Conservation (phyloP, 2,888 invertebrate species). For the Diogma glabrata region DNA sequence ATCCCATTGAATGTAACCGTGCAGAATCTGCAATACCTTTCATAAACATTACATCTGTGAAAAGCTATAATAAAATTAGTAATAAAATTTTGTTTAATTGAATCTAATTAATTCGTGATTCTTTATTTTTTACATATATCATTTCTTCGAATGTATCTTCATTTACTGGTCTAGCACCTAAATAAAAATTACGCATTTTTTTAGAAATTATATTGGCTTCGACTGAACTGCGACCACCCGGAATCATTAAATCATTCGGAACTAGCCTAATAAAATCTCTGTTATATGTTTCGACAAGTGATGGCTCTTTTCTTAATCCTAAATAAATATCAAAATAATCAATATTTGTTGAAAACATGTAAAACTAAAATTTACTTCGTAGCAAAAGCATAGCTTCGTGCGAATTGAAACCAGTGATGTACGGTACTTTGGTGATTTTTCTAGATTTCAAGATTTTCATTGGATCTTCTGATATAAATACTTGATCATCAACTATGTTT, state of each 20-base stretch:
- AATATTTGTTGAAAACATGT: constrained; percentile 14
- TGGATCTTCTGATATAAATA: constrained; percentile 44
- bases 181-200: constrained; percentile 44
- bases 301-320: constrained; percentile 48
- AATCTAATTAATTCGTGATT: no score
- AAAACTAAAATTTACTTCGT: constrained; percentile 36
- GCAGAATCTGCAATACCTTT: constrained; percentile 44
- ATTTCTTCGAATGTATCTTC: constrained; percentile 43
- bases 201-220: constrained; percentile 36
- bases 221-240: constrained; percentile 23
- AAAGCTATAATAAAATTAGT: constrained; percentile 36
- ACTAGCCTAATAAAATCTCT: constrained; percentile 46
- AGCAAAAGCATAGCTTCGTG: constrained; percentile 54
- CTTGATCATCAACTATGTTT: constrained; percentile 30
- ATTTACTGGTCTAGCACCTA: constrained; percentile 43
- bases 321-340: constrained; percentile 18
- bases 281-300: constrained; percentile 42
- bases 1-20: constrained; percentile 32
- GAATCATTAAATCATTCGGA: constrained; percentile 40
- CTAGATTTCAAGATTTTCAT: constrained; percentile 33
- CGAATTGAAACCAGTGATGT: constrained; percentile 51
- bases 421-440: constrained; percentile 44
- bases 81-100: neutral
- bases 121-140: constrained; percentile 44
- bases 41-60: constrained; percentile 52